Conservation (phyloP, 2,113 vertebrate species). For the Pelvicachromis taeniatus region DNA sequence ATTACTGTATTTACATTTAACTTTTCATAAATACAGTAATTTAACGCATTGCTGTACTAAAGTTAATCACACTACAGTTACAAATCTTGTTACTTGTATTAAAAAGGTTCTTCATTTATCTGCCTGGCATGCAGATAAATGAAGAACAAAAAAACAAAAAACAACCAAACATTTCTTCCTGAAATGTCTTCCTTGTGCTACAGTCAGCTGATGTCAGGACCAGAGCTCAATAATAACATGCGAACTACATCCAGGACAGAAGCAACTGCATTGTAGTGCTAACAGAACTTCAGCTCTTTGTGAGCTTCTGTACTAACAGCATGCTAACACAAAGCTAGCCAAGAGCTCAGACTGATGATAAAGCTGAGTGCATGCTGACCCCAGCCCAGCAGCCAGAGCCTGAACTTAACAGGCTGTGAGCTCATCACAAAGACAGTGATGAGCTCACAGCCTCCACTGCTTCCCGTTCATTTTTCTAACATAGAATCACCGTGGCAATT, state of each 20-base stretch:
- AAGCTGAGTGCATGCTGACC: not conserved
- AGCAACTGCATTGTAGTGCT: not conserved
- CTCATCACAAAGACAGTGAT: not conserved
- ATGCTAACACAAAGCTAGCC: not conserved
- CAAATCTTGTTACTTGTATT: not conserved
- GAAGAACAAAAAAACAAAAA: not conserved
- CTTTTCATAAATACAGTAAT: not conserved
- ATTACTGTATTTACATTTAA: not conserved
- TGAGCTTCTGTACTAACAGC: not conserved
- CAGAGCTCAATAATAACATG: rapidly evolving
- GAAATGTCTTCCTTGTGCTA: not conserved
- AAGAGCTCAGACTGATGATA: not conserved
- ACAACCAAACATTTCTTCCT: not conserved
- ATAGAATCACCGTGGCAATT: not conserved
- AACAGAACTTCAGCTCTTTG: not conserved
- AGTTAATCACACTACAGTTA: not conserved
- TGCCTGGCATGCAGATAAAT: rapidly evolving
- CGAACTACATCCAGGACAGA: not conserved
- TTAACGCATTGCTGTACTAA: not conserved
- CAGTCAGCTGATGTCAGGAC: not conserved
- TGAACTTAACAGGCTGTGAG: not conserved
- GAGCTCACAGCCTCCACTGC: not conserved
- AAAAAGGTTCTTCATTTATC: not conserved
- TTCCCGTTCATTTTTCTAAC: not conserved
- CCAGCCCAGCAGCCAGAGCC: not conserved